Conservation (phyloP, 2,888 invertebrate species). For the Epiblema foenella region DNA sequence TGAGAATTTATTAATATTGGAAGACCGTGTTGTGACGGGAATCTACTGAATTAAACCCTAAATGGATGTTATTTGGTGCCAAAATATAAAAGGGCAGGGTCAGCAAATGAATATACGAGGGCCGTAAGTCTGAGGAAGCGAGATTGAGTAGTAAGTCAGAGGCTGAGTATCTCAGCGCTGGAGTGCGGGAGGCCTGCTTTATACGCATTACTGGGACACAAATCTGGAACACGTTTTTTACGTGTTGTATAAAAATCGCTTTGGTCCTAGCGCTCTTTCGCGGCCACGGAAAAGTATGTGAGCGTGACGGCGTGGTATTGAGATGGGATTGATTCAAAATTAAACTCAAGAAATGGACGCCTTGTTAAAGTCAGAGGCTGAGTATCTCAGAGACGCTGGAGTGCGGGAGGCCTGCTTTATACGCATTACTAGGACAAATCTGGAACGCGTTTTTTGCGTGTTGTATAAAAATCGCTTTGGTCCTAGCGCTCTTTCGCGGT, state of each 20-base stretch:
- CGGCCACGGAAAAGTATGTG: background rate
- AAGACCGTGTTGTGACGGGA: constrained; percentile 61
- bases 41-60: constrained; percentile 70
- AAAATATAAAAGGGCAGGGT: constrained; percentile 50
- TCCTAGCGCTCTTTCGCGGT: no score
- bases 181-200: background rate
- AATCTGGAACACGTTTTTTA: background rate
- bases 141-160: constrained; percentile 39
- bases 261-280: background rate
- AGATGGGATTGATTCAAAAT: no score
- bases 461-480: no score
- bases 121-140: constrained; percentile 34
- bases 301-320: no score
- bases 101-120: constrained; percentile 44
- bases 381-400: no score
- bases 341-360: no score
- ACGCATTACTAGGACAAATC: no score
- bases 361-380: no score
- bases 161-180: constrained; percentile 9
- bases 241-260: background rate
- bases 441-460: no score
- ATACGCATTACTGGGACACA: background rate
- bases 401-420: no score
- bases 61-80: constrained; percentile 65
- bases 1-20: constrained; percentile 85